A percentile compares a stretch with the other conserved stretches of the same genome.
Evolutionary conservation across 1,140 invertebrate species (phyloP).

Genomic region (Proales similis): DNA sequence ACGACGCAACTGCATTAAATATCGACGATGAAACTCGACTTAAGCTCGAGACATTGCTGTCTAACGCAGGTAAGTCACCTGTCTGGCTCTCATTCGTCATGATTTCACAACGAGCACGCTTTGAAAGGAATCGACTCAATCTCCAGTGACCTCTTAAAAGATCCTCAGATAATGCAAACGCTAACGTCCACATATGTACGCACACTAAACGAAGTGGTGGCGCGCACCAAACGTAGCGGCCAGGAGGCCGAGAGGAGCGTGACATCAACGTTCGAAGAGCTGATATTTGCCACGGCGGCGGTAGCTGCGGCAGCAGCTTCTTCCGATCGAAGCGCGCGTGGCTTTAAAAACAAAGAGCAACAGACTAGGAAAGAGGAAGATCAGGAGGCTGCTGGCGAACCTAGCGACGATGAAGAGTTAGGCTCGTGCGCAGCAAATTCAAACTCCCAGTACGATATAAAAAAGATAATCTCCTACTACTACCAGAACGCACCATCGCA

Average conservation of each 20-base stretch:
- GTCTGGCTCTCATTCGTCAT: no score
- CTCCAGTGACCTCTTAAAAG: conserved; percentile 23
- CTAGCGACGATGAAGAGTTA: conserved; percentile 4
- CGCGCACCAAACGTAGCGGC: conserved; percentile 10
- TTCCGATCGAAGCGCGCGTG: not conserved
- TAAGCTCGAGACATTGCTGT: conserved; percentile 5
- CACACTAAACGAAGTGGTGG: conserved; percentile 31
- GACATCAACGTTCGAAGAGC: conserved; percentile 24
- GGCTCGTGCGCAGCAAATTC: conserved; percentile 6
- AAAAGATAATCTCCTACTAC: no score
- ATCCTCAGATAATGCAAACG: conserved; percentile 37
- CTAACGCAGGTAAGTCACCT: conserved; percentile 29
- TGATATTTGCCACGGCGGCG: conserved; percentile 17
- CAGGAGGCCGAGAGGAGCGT: conserved; percentile 12
- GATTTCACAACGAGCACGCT: no score
- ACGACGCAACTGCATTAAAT: not conserved
- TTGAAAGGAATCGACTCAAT: conserved; percentile 36
- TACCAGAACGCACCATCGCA: no score
- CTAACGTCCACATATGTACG: conserved; percentile 23
- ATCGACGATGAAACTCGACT: conserved; percentile 28
- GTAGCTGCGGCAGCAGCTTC: conserved; percentile 9
- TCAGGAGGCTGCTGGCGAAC: conserved; percentile 10
- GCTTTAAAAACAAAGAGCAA: not conserved
- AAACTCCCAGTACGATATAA: conserved; percentile 12
- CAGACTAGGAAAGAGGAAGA: not conserved